Base-by-base conservation (phyloP, 1,140 invertebrate species). In the Semibalanus balanoides region DNA sequence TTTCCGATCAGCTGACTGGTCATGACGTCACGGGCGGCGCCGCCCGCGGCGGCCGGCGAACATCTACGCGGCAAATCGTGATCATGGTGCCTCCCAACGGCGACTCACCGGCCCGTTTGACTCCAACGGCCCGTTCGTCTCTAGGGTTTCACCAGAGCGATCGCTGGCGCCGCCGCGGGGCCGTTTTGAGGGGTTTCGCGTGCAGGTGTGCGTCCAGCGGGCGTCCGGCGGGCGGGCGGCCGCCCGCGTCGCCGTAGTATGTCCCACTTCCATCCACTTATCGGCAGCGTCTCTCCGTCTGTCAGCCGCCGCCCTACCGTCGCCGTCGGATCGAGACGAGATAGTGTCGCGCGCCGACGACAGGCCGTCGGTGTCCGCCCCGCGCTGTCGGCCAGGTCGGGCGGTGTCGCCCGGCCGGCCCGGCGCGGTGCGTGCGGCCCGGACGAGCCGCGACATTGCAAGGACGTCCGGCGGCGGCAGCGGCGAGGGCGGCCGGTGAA, bases 241-340 rank as follows among this genome's bases (percentile, higher is more conserved):
- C 35, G 17, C 51, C 11, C 51, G 51, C 14, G 14, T 19, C 14
- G 14, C 51, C 14, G 22, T 25, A 64, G 22, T 11, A 19, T 25
- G 51, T 64, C 51, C 51, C 51, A 64, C 51, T 64, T 64, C 51
- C 51, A 64, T 64, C 51, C 51, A 64, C 51, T 64, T 64, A 64
- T 25, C 14, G 51, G 35, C 35, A 17, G 35, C 35, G 35, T 40
- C 35, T 14, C 11, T 14, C 7, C 51, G 51, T 22, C 14, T 25
- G 51, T 14, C 22, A 19, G 51, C 51, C 14, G 22, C 51, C 51
- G 22, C 14, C 51, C 14, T 64, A 19, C 51, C 51, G 51, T 14
- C 51, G 1, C 51, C 51, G 51, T 25, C 51, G 11, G 51, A 64
- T 64, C 11, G 35, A 3, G 51, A 14, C 7, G 7, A 14, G 51